A percentile compares a stretch with the other conserved stretches of the same genome.
Evolutionary conservation across 2,113 vertebrate species (phyloP).

Genomic region (Ictidomys tridecemlineatus): DNA sequence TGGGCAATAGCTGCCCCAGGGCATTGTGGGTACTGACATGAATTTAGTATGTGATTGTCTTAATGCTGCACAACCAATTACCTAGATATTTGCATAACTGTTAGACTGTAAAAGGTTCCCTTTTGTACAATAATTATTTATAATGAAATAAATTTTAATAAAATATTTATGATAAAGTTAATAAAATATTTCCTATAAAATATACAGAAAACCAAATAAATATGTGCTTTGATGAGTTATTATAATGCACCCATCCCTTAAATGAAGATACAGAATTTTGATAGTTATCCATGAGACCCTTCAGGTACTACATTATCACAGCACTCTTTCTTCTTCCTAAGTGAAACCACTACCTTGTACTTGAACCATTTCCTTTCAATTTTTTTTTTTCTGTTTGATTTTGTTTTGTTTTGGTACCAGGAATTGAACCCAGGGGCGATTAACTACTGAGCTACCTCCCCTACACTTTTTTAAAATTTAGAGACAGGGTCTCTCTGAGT

Average conservation of each 20-base stretch:
- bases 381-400: too few species aligned
- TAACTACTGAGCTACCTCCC: too few species aligned
- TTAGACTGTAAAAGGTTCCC: not conserved
- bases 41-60: not conserved
- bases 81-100: not conserved
- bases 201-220: not conserved
- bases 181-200: not conserved
- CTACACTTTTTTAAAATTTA: too few species aligned
- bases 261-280: not conserved
- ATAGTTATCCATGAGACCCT: not conserved
- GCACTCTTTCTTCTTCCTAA: not conserved
- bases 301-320: not conserved
- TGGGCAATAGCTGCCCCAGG: not conserved
- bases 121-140: not conserved
- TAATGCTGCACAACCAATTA: not conserved
- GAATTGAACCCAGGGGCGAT: too few species aligned
- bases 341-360: not conserved
- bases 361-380: not conserved
- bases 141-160: not conserved
- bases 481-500: too few species aligned
- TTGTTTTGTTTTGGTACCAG: too few species aligned
- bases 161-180: not conserved
- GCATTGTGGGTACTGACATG: fast-evolving
- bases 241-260: not conserved
- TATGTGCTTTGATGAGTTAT: not conserved